Percentiles rank a stretch among this genome's conserved stretches.
Evolutionary conservation across 2,888 invertebrate genomes (phyloP).

Genomic region (Quadroppia sp.): DNA sequence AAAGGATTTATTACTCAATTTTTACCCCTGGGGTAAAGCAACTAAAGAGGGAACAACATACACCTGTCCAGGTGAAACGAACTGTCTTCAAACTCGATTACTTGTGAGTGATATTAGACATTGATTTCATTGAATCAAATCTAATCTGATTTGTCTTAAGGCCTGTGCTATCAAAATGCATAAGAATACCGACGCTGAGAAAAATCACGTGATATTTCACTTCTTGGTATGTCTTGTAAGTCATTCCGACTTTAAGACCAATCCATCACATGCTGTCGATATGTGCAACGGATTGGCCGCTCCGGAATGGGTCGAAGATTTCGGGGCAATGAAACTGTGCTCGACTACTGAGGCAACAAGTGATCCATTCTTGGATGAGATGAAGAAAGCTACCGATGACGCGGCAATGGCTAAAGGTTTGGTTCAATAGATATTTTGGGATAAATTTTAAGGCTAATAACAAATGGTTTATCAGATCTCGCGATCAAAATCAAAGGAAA

Average conservation of each 20-base stretch:
- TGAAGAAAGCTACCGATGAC: not conserved
- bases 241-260: too few relatives aligned
- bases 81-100: not conserved
- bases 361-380: not conserved
- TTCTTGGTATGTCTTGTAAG: too few relatives aligned
- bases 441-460: not conserved
- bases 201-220: not conserved
- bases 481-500: too few relatives aligned
- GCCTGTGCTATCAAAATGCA: conserved; percentile 10
- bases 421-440: not conserved
- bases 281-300: too few relatives aligned
- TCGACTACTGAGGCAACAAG: not conserved
- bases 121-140: not conserved
- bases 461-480: not conserved
- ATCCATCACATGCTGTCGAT: too few relatives aligned
- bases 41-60: not conserved
- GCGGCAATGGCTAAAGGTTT: not conserved
- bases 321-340: too few relatives aligned
- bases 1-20: not conserved
- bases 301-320: too few relatives aligned
- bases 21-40: not conserved
- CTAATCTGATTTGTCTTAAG: not conserved
- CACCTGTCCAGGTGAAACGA: not conserved
- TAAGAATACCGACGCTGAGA: not conserved
- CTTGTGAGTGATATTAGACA: not conserved